Percentiles rank a stretch among this genome's conserved stretches.
phyloP scores from a whole-genome alignment of 2,888 invertebrate genomes.

The Oeneis ivallda region DNA sequence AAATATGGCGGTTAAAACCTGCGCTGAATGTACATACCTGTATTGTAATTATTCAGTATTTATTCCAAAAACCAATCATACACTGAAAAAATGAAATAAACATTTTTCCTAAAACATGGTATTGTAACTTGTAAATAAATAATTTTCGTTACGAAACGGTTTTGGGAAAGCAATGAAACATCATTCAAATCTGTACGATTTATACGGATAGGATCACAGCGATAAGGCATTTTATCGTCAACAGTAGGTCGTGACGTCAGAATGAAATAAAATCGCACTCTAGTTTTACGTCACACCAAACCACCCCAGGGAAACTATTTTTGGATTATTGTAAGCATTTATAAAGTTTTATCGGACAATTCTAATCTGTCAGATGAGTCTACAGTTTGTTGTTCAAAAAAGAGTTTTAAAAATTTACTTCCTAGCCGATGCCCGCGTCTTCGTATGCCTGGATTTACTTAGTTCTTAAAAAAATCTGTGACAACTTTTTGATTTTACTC shows the following conservation, averaged over 20 bases:
- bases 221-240: constrained; percentile 60
- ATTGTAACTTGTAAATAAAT: too few species aligned
- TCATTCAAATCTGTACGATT: not conserved
- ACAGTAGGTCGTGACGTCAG: constrained; percentile 67
- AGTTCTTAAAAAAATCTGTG: too few species aligned
- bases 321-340: constrained; percentile 30
- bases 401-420: not conserved
- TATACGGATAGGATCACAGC: constrained; percentile 40
- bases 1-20: not conserved
- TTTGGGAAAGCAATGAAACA: not conserved
- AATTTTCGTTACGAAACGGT: not conserved
- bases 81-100: not conserved
- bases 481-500: too few species aligned
- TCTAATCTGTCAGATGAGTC: too few species aligned
- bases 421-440: too few species aligned
- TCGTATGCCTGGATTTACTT: too few species aligned
- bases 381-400: too few species aligned
- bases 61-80: not conserved
- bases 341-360: constrained; percentile 4
- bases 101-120: not conserved
- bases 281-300: constrained; percentile 59
- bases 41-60: not conserved
- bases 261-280: constrained; percentile 49
- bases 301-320: constrained; percentile 42
- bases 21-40: not conserved